These are phyloP conservation scores for Oreochromis niloticus DNA, from an alignment of 2,113 vertebrate species.

Conservation along the genomic window DNA sequence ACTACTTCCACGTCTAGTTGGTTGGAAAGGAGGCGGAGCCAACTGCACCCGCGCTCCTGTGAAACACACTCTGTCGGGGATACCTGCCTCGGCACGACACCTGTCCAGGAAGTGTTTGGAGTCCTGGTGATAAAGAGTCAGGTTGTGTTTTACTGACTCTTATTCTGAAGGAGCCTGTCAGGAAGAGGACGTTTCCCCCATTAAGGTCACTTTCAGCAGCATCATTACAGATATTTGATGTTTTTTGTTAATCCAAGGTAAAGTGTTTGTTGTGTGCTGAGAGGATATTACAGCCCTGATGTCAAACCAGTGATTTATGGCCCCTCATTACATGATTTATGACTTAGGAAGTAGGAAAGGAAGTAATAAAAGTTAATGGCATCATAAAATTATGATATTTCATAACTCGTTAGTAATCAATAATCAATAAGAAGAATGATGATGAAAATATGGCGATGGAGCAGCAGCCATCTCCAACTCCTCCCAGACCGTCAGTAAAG, in stretches of 20 bases:
- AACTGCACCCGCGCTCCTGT: neutral
- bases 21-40: neutral
- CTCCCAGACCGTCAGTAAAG: too few species aligned
- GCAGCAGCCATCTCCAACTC: too few species aligned
- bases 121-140: neutral
- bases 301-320: too few species aligned
- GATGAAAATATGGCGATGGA: too few species aligned
- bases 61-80: accelerated
- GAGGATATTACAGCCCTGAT: neutral
- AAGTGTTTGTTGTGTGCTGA: neutral
- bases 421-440: too few species aligned
- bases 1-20: neutral
- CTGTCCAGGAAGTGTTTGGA: neutral
- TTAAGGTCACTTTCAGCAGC: neutral
- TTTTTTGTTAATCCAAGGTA: neutral
- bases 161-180: neutral
- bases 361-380: too few species aligned
- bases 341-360: too few species aligned
- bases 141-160: neutral
- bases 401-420: too few species aligned
- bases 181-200: neutral
- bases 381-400: too few species aligned
- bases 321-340: too few species aligned
- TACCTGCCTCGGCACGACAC: neutral
- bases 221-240: neutral